Percentiles rank a stretch among this genome's conserved stretches.
These are phyloP conservation scores for Semotilus atromaculatus DNA, from an alignment of 2,797 vertebrate genomes.

Conservation along the genomic window DNA sequence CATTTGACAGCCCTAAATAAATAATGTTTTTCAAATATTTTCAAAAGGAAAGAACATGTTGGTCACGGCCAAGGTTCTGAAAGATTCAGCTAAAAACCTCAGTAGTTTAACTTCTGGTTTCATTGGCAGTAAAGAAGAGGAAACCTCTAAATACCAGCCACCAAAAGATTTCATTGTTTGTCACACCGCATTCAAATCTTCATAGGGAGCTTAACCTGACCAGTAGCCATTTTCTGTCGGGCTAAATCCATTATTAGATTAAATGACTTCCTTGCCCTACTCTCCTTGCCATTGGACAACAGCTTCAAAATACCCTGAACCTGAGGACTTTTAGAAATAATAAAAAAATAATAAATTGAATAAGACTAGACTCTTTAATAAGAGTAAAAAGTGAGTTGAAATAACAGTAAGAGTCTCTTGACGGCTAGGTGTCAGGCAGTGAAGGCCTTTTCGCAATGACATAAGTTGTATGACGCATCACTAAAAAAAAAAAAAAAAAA, in stretches of 20 bases:
- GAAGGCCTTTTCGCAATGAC: constrained; percentile 11
- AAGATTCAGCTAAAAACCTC: constrained; percentile 27
- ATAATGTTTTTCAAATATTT: no score
- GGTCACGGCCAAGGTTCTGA: constrained; percentile 37
- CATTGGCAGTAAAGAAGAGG: constrained; percentile 35
- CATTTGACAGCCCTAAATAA: no score
- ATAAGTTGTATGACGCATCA: background rate
- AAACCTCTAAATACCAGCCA: constrained; percentile 77
- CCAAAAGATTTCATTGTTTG: constrained; percentile 80
- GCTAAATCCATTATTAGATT: constrained; percentile 65
- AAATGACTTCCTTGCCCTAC: constrained; percentile 50
- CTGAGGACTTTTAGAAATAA: background rate
- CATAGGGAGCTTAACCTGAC: constrained; percentile 71
- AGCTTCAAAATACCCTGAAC: constrained; percentile 31
- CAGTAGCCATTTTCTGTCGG: constrained; percentile 75
- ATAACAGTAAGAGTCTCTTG: constrained; percentile 1
- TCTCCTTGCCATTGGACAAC: background rate
- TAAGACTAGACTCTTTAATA: no score
- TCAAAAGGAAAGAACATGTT: no score
- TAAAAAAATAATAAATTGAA: constrained; percentile 2
- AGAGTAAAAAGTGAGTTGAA: background rate
- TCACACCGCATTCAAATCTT: constrained; percentile 77
- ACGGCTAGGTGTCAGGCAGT: background rate
- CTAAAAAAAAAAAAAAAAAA: background rate
- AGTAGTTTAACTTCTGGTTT: constrained; percentile 64